These are phyloP conservation scores for Drosophila pruinosa DNA, from an alignment of 1,140 invertebrate species.

Conservation along the genomic window DNA sequence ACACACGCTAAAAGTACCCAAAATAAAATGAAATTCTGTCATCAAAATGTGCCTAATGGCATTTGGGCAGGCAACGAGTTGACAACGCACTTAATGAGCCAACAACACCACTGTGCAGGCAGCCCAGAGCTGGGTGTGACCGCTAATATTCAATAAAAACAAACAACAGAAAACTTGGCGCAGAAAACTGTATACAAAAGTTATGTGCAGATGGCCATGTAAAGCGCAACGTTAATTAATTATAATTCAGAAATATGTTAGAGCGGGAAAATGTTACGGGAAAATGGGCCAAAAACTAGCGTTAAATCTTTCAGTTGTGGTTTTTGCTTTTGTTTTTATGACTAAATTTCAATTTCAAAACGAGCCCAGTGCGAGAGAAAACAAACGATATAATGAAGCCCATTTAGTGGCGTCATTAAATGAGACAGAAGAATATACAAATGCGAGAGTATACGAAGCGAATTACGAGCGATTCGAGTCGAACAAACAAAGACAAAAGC, in stretches of 20 bases:
- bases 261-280: background rate
- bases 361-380: slow-evolving; percentile 32
- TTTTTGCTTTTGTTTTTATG: slow-evolving; percentile 56
- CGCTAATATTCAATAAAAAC: slow-evolving; percentile 76
- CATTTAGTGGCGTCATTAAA: slow-evolving; percentile 82
- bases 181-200: slow-evolving; percentile 30
- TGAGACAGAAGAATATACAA: slow-evolving; percentile 38
- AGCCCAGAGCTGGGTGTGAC: slow-evolving; percentile 38
- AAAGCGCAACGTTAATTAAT: slow-evolving; percentile 73
- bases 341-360: slow-evolving; percentile 79
- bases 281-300: slow-evolving; percentile 51
- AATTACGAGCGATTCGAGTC: background rate
- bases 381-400: slow-evolving; percentile 77
- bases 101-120: background rate
- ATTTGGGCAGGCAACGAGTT: slow-evolving; percentile 62
- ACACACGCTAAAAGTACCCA: slow-evolving; percentile 12
- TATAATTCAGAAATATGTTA: slow-evolving; percentile 37
- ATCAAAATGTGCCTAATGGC: slow-evolving; percentile 74
- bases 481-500: slow-evolving; percentile 34
- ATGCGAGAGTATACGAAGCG: background rate
- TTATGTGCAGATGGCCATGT: slow-evolving; percentile 70
- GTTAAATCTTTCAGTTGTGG: slow-evolving; percentile 67
- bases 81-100: slow-evolving; percentile 74
- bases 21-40: slow-evolving; percentile 54
- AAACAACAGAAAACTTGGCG: background rate